phyloP scores from a whole-genome alignment of 2,113 vertebrate species.

The Plecotus auritus region DNA sequence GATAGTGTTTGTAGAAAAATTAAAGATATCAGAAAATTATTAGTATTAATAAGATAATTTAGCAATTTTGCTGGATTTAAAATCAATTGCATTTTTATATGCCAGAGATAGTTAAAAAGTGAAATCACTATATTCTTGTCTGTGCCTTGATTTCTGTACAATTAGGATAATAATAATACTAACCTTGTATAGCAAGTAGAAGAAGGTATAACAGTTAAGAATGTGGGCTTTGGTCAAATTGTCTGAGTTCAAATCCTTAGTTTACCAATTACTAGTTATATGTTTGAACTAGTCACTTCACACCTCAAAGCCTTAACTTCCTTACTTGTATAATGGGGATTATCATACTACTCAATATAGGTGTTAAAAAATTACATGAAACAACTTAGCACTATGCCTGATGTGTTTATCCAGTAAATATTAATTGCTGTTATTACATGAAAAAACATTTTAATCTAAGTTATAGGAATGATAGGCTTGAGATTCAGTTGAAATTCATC shows the following conservation, averaged over 20 bases:
- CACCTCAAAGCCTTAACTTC: not conserved
- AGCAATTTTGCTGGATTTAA: not conserved
- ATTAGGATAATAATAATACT: not conserved
- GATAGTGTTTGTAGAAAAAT: not conserved
- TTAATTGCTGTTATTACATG: not conserved
- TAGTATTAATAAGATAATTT: not conserved
- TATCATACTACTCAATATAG: not conserved
- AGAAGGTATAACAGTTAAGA: not conserved
- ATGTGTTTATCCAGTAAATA: not conserved
- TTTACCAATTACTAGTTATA: not conserved
- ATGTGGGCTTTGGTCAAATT: not conserved
- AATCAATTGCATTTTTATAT: not conserved
- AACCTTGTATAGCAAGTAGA: not conserved
- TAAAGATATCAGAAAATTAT: slow-evolving; percentile 7
- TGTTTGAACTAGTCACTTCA: not conserved
- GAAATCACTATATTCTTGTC: not conserved
- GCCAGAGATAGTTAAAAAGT: not conserved
- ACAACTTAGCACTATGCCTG: not conserved
- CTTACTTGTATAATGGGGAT: not conserved
- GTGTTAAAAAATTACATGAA: not conserved
- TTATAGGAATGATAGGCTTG: not conserved
- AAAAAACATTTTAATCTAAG: not conserved
- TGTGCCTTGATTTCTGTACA: not conserved
- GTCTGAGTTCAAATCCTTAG: not conserved
- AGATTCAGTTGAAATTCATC: not conserved